These are phyloP conservation scores for Malurus elegans DNA, from an alignment of 2,113 vertebrate species.

Conservation along the genomic window DNA sequence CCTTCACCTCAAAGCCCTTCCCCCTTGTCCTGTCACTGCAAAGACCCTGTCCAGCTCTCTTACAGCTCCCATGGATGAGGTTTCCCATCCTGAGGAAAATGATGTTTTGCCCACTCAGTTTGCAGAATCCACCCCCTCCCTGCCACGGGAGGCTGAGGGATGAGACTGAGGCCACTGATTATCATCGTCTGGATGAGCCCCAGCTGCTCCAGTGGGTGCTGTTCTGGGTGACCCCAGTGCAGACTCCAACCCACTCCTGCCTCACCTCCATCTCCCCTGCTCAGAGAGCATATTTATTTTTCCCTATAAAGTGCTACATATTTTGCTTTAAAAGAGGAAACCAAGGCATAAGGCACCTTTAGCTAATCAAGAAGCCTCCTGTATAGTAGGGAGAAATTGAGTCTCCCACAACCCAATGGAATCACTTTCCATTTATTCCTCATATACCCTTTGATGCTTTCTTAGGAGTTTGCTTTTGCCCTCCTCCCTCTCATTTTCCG, in stretches of 20 bases:
- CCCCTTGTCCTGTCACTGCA: not conserved
- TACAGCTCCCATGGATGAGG: not conserved
- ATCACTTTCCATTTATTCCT: not conserved
- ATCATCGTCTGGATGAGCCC: accelerated
- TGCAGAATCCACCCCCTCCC: not conserved
- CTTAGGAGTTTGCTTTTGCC: not conserved
- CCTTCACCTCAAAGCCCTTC: not conserved
- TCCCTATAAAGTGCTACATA: not conserved
- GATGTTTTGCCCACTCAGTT: not conserved
- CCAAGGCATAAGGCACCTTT: not conserved
- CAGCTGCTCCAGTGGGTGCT: not conserved
- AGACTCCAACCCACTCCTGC: accelerated
- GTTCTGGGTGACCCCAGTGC: not conserved
- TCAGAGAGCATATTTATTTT: not conserved
- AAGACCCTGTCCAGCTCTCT: not conserved
- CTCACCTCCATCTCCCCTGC: not conserved
- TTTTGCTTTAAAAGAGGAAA: not conserved
- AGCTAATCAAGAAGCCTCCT: not conserved
- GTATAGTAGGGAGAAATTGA: not conserved
- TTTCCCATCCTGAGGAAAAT: not conserved
- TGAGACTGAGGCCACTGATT: not conserved
- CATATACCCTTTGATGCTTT: not conserved
- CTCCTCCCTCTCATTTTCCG: not conserved
- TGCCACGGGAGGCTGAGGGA: not conserved
- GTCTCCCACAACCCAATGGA: not conserved